Conservation (phyloP, 2,113 vertebrate species). For the Osmerus mordax region DNA sequence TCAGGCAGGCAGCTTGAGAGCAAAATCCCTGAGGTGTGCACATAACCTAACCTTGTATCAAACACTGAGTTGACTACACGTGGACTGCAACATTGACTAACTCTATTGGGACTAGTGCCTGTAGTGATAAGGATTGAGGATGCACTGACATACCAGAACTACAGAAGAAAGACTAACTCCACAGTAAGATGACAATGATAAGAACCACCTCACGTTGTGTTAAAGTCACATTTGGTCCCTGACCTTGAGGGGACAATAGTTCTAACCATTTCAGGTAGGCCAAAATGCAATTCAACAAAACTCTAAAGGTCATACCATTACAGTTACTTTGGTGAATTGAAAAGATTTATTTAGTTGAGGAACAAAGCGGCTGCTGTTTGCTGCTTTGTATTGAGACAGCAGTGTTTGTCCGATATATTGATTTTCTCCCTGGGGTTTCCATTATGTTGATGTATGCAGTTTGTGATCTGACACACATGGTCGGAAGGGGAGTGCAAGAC, state of each 20-base stretch:
- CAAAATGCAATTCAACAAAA: slow-evolving; percentile 40
- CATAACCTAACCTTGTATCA: slow-evolving; percentile 41
- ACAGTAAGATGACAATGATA: too few species aligned
- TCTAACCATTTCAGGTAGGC: slow-evolving; percentile 15
- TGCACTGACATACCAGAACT: too few species aligned
- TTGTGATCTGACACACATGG: slow-evolving; percentile 41
- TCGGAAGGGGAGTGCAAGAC: slow-evolving; percentile 34
- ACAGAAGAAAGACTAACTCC: too few species aligned
- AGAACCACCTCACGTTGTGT: too few species aligned
- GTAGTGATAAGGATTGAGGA: too few species aligned
- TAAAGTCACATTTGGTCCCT: slow-evolving; percentile 14
- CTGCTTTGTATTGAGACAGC: slow-evolving; percentile 54
- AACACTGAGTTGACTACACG: too few species aligned
- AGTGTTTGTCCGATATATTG: slow-evolving; percentile 61
- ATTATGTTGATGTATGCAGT: slow-evolving; percentile 55
- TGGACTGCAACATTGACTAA: slow-evolving; percentile 43
- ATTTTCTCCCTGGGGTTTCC: slow-evolving; percentile 54
- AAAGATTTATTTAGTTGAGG: slow-evolving; percentile 48
- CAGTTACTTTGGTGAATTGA: slow-evolving; percentile 44
- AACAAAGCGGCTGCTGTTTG: slow-evolving; percentile 51
- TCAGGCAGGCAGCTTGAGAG: slow-evolving; percentile 51
- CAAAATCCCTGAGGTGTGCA: slow-evolving; percentile 44
- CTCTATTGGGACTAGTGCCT: slow-evolving; percentile 24
- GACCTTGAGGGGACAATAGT: slow-evolving; percentile 32
- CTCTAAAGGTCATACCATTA: slow-evolving; percentile 56